These are phyloP conservation scores for Falco naumanni DNA, from an alignment of 2,797 vertebrate genomes.

Conservation along the genomic window DNA sequence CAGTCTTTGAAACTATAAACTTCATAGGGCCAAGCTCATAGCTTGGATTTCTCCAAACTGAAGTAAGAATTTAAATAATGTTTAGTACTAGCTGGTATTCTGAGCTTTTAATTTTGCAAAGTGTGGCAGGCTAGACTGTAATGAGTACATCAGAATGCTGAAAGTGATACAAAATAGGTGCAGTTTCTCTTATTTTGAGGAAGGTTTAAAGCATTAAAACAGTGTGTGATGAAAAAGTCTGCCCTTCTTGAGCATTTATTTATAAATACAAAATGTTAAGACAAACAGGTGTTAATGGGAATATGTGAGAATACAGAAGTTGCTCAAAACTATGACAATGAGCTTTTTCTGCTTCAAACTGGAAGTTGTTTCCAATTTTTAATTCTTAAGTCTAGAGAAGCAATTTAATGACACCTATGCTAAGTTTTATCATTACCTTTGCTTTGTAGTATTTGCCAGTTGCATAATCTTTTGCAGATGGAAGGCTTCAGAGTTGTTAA, in stretches of 20 bases:
- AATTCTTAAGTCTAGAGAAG: background rate
- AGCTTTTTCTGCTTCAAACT: background rate
- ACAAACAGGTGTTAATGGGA: background rate
- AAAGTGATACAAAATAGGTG: background rate
- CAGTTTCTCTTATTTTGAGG: background rate
- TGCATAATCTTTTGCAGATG: background rate
- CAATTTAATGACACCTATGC: background rate
- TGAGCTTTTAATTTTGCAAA: background rate
- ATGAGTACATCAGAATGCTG: background rate
- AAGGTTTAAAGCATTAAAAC: background rate
- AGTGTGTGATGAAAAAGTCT: background rate
- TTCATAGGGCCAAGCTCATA: background rate
- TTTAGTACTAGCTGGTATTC: background rate
- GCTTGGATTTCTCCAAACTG: background rate
- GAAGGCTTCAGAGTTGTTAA: background rate
- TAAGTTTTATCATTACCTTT: background rate
- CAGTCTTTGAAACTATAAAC: background rate
- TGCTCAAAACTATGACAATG: background rate
- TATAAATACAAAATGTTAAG: background rate
- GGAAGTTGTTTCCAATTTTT: background rate
- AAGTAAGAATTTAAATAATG: background rate
- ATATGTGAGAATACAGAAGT: background rate
- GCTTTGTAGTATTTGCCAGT: background rate
- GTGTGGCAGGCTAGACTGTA: background rate
- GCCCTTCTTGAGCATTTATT: background rate